Evolutionary conservation across 2,797 vertebrate genomes (phyloP), one percentile per base, ranked within the genome.

Genomic region (Peromyscus eremicus): DNA sequence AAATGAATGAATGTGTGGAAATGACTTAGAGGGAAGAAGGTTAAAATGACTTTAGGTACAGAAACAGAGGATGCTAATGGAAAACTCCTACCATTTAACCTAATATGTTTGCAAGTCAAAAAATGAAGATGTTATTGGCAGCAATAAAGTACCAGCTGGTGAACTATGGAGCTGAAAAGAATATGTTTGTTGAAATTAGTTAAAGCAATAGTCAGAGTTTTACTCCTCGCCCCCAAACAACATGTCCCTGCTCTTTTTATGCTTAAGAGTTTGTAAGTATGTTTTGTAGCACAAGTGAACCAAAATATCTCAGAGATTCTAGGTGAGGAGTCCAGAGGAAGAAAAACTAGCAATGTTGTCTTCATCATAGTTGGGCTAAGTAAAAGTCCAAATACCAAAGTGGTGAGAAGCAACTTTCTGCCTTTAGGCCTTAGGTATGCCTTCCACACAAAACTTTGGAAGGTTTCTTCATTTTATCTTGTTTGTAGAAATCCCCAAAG

Each of bases 231-330:
- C 46, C 23, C 9, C 57, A 84, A 46, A 19, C 32, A 77, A 32
- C 21, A 34, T 90, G 14, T 57, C 8, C 25, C 27, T 12, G 66
- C 10, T 79, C 0, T 11, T 2, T 21, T 29, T 64, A 40, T n/a
- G 37, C 91, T 37, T 10, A 86, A 76, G 80, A 77, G 3, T 19
- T 12, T 85, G 14, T 37, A 49, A 57, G 2, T 89, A 60, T 83
- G 86, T 92, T 79, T 16, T 95, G 17, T 71, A 79, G 62, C 29
- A 76, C 21, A 94, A 77, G 0, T 76, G 37, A 92, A 71, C 1
- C 6, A 94, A 76, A 80, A 71, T 83, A 76, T 49, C 37, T 88
- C n/a, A 88, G 93, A 32, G 34, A 77, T 85, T 66, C 92, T 32
- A 10, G 2, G 55, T 91, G 88, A 88, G 27, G 19, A 71, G 0